A percentile compares a stretch with the other conserved stretches of the same genome.
phyloP scores from a whole-genome alignment of 2,888 invertebrate species.

The Dugesia japonica region DNA sequence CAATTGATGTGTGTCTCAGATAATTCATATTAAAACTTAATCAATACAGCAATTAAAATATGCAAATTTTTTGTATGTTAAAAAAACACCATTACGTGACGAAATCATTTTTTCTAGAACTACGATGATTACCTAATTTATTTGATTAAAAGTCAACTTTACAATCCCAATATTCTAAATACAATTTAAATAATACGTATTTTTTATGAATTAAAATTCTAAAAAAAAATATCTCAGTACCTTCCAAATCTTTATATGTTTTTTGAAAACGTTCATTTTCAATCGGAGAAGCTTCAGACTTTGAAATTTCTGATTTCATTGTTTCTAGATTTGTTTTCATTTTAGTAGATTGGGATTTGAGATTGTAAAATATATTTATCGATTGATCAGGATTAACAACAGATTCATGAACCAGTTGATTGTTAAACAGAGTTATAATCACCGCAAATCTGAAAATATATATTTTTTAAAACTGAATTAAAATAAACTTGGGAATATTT shows the following conservation, averaged over 20 bases:
- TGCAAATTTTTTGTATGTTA: neutral
- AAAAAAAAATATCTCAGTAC: neutral
- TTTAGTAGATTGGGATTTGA: neutral
- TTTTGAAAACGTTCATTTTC: neutral
- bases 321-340: neutral
- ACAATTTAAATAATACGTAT: neutral
- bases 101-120: neutral
- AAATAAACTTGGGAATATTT: too few species aligned
- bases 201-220: neutral
- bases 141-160: neutral
- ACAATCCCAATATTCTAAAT: too few species aligned
- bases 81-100: constrained; percentile 3
- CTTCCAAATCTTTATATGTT: neutral
- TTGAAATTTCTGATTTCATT: neutral
- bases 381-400: neutral
- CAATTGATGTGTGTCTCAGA: neutral
- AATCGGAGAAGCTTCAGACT: neutral
- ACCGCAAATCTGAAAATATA: neutral
- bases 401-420: neutral
- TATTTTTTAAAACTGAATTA: too few species aligned
- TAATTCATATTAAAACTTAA: neutral
- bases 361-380: neutral
- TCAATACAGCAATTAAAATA: neutral
- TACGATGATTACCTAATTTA: neutral
- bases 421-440: neutral